phyloP scores from a whole-genome alignment of 2,888 invertebrate species.

The Drosophila sordidula region DNA sequence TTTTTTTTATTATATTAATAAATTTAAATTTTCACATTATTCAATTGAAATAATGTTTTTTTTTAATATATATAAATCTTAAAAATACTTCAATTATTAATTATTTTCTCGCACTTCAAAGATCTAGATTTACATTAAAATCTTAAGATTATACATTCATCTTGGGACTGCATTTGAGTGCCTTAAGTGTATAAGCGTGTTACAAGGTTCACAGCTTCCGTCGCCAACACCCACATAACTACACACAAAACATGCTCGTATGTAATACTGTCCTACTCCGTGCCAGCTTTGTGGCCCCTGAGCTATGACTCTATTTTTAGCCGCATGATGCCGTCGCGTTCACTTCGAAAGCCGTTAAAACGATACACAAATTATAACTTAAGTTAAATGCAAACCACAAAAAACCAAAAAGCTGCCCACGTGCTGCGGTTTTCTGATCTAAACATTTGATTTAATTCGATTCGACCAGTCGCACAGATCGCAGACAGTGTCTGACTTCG shows the following conservation, averaged over 20 bases:
- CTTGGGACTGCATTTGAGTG: conserved; percentile 23
- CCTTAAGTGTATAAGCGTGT: conserved; percentile 2
- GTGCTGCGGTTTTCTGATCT: conserved; percentile 53
- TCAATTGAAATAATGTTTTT: no score
- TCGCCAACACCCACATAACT: conserved; percentile 30
- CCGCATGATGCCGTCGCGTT: conserved; percentile 70
- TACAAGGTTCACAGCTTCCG: conserved; percentile 9
- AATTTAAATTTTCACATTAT: no score
- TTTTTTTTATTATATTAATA: no score
- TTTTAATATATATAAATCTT: no score
- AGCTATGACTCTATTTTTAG: conserved; percentile 75
- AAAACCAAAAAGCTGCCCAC: conserved; percentile 46
- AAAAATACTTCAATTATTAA: no score
- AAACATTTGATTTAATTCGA: conserved; percentile 61
- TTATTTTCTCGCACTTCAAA: no score
- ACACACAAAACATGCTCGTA: conserved; percentile 11
- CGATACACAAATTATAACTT: conserved; percentile 76
- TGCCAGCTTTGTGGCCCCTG: conserved; percentile 47
- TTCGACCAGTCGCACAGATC: conserved; percentile 27
- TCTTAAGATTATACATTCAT: conserved; percentile 12
- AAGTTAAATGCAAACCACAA: conserved; percentile 66
- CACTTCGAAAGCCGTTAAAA: conserved; percentile 69
- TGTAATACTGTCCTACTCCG: conserved; percentile 13
- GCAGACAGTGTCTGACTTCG: conserved; percentile 42
- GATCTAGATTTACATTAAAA: not conserved